Evolutionary conservation across 2,797 vertebrate species (phyloP).

Genomic region (Oreonectes daqikongensis): DNA sequence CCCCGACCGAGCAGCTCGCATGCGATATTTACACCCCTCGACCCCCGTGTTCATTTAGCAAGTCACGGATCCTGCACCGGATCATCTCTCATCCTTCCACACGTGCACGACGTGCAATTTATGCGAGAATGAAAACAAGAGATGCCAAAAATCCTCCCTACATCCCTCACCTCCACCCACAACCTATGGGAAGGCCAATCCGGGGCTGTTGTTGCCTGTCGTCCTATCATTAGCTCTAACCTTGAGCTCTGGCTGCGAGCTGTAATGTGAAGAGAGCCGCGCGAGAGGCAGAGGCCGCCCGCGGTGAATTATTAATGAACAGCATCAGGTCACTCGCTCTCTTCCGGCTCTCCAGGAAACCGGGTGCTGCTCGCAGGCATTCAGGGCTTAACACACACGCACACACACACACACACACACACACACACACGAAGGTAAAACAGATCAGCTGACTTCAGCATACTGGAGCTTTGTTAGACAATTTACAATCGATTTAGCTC

Average conservation of each 20-base stretch:
- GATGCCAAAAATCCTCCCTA: slow-evolving; percentile 11
- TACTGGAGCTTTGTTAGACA: slow-evolving; percentile 71
- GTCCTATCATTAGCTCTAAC: slow-evolving; percentile 79
- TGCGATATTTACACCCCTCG: slow-evolving; percentile 79
- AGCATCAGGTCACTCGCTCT: slow-evolving; percentile 67
- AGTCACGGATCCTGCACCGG: background rate
- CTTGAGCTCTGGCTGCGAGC: slow-evolving; percentile 79
- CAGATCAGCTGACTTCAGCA: slow-evolving; percentile 71
- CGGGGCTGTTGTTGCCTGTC: slow-evolving; percentile 72
- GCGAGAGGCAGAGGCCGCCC: slow-evolving; percentile 72
- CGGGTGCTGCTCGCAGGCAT: slow-evolving; percentile 44
- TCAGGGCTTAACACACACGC: slow-evolving; percentile 66
- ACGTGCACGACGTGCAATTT: slow-evolving; percentile 9
- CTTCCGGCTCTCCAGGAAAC: slow-evolving; percentile 66
- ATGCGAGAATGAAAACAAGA: slow-evolving; percentile 26
- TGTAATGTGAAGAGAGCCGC: slow-evolving; percentile 76
- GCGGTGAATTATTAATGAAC: slow-evolving; percentile 82
- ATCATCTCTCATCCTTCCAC: background rate
- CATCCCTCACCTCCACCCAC: slow-evolving; percentile 37
- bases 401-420: slow-evolving; percentile 64
- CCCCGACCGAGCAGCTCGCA: slow-evolving; percentile 72
- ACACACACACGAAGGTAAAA: slow-evolving; percentile 67
- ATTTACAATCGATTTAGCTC: slow-evolving; percentile 72
- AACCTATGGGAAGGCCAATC: slow-evolving; percentile 69
- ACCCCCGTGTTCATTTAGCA: slow-evolving; percentile 76